Base-by-base conservation (phyloP, 2,888 invertebrate species). In the Idaea biselata region DNA sequence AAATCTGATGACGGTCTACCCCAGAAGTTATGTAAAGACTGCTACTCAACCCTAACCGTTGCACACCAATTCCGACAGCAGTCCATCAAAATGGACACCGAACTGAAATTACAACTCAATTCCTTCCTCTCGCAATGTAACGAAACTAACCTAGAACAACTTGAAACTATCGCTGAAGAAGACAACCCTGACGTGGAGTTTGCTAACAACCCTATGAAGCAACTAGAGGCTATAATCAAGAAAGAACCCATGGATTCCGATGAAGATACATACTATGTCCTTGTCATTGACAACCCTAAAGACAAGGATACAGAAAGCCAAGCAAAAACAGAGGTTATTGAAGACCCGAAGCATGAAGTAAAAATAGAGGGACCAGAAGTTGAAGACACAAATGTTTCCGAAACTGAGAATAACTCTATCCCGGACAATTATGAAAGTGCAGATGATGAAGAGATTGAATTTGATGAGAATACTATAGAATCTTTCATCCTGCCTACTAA, bases 261-360 rank as follows among this genome's bases (percentile, higher is more conserved):
- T 71, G 93, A 93, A 79, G 92, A 93, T 70, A 89, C 75, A 60
- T 93, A 91, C 63, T 92, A 92, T 73, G 91, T 93, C 3, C 80
- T 93, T 18, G 91, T 93, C 2, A 90, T 93, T 65, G 88, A 92
- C 73, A 87, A 90, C 60, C 81, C 82, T 6, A 81, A 85, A 66
- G 82, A 86, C 53, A 77, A 81, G 63, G 67, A 77, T 54, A 70
- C 73, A 62, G 68, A 73, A 61, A 68, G 74, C 31, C 71, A 74
- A 16, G 67, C 66, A 63, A 63, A 59, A 55, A 11, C 63, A 11
- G 59, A 64, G 2, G 60, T 59, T 6, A 32, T n/a, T 18, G 11
- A 6, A 6, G 7, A 54, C 33, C 18, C 16, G 2, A 16, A 18
- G 2, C 6, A 8, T 8, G 55, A 16, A 54, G 16, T 60, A 56